Evolutionary conservation across 2,797 vertebrate species (phyloP).

Genomic region (Limosa lapponica): DNA sequence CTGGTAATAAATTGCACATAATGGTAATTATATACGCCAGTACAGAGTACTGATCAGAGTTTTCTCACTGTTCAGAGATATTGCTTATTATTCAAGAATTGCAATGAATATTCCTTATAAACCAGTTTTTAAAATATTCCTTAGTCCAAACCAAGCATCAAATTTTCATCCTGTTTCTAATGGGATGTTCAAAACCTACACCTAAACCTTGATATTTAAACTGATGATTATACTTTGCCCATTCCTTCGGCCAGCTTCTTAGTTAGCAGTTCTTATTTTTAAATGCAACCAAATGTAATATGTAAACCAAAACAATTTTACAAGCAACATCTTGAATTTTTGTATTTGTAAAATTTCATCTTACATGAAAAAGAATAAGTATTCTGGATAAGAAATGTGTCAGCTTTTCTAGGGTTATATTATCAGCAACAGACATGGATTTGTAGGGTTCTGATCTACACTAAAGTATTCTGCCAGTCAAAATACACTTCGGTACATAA

Average conservation of each 20-base stretch:
- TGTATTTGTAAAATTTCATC: not conserved
- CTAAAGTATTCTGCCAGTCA: not conserved
- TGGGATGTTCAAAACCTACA: not conserved
- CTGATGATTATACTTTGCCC: not conserved
- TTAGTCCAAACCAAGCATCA: not conserved
- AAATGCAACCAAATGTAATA: not conserved
- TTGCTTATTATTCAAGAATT: not conserved
- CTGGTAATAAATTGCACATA: not conserved
- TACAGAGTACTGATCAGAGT: not conserved
- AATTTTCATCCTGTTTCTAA: not conserved
- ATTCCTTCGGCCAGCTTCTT: not conserved
- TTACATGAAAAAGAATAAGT: not conserved
- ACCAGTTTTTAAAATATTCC: not conserved
- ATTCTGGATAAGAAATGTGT: not conserved
- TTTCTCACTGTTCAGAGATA: not conserved
- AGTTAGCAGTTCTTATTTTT: not conserved
- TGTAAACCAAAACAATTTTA: not conserved
- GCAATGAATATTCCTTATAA: not conserved
- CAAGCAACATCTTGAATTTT: not conserved
- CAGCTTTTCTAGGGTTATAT: not conserved
- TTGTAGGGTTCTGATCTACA: not conserved
- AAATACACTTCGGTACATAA: not conserved
- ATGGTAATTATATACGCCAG: not conserved
- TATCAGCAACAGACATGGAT: not conserved
- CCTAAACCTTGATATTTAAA: not conserved